Base-by-base conservation (phyloP, 2,797 vertebrate species). In the Schizopygopsis pylzovi region DNA sequence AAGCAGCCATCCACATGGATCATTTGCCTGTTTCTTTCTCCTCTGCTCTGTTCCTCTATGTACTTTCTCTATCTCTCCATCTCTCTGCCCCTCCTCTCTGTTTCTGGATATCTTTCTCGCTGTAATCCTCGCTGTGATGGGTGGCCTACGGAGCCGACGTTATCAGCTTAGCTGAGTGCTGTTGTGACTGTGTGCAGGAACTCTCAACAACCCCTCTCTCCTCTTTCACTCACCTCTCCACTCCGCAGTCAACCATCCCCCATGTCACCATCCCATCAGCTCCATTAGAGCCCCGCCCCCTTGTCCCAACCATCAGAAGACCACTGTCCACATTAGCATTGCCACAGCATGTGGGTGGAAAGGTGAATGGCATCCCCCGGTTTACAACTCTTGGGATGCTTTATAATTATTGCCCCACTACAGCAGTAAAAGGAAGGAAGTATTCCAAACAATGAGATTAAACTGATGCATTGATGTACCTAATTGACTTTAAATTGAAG, bases 401-500 rank as follows among this genome's bases (percentile, higher is more conserved):
- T 89, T 87, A 85, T 86, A 79, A 79, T 65, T 84, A 82, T 68
- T 86, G 63, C 39, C 54, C 77, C 79, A 67, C 76, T 86, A 79
- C 82, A 85, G 85, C 80, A 81, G 72, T 72, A 79, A 76, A 85
- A 85, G 89, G 86, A 88, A 89, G 85, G 86, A 70, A 85, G 88
- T 88, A 81, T 75, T 82, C 86, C 75, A 79, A 89, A 90, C 88
- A 90, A 90, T 89, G 88, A 81, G 82, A 88, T 88, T 87, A 88
- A 89, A 90, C 86, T 81, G 86, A 83, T 88, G 86, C 88, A 89
- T 90, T 89, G 87, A 85, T 88, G 88, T 88, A 90, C 86, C 88
- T 89, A 90, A 90, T 89, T 90, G 86, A 90, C 85, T 90, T 89
- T 85, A 90, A 90, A 90, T 88, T 84, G 86, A 72, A 75, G 28